Evolutionary conservation across 2,113 vertebrate species (phyloP), one percentile per base, ranked within the genome.

Genomic region (Xenopus tropicalis): DNA sequence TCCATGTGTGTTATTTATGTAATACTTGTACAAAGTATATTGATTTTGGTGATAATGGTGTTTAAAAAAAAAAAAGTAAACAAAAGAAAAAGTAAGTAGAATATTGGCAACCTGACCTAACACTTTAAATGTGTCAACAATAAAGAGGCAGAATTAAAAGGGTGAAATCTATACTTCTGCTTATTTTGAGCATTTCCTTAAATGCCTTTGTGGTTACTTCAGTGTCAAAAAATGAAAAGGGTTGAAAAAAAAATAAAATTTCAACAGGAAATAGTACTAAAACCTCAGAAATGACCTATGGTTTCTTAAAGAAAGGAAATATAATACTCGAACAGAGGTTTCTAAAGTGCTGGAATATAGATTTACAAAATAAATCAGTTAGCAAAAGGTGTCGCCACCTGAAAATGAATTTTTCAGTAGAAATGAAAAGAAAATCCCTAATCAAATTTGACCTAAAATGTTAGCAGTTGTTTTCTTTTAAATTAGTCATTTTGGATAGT

Each of bases 311-410:
- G 25, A 63, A 63, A 62, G 14, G 66, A 61, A 76, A 76, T 46
- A 1, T 69, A 69, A 76, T 76, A 76, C 66, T 56, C 44, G 16
- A 76, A 48, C 46, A 69, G 66, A 63, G 58, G 22, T 54, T 75
- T 69, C 57, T 63, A 75, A 75, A 48, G 58, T 14, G 23, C 66
- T 76, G 73, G 73, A 76, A 76, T 69, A 76, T 69, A 76, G 66
- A 76, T 76, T 69, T 69, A 57, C 46, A 57, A 76, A 75, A 66
- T 67, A 44, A 76, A 68, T 62, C 73, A 63, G 73, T 58, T 52
- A 66, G 54, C 21, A 43, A 74, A 74, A 69, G 56, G 56, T 69
- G 66, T 44, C 57, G 46, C 65, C 72, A 62, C 66, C 72, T 61
- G 72, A 75, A 69, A 75, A 65, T n/a, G 61, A 61, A 61, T 69